phyloP scores from a whole-genome alignment of 2,797 vertebrate genomes.

The Rhinatrema bivittatum region DNA sequence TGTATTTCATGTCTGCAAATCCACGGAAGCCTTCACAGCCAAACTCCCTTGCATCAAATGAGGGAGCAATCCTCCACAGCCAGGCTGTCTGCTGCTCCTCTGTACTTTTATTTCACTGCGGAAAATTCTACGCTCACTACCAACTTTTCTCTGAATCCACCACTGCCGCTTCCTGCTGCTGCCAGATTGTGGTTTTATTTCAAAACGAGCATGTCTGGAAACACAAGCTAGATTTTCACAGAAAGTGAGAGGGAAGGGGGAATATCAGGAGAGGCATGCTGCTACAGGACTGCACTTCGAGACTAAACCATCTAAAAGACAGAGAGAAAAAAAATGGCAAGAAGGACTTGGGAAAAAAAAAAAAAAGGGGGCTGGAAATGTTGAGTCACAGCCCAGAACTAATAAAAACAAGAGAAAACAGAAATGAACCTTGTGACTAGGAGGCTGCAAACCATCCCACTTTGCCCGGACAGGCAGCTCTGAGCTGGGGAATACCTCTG shows the following conservation, averaged over 20 bases:
- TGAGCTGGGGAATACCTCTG: neutral
- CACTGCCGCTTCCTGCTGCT: too few species aligned
- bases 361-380: conserved; percentile 23
- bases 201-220: neutral
- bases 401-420: conserved; percentile 15
- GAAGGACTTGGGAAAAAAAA: conserved; percentile 23
- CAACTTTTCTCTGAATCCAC: too few species aligned
- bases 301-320: conserved; percentile 12
- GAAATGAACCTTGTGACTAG: neutral
- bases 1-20: conserved; percentile 46
- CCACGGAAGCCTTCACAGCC: too few species aligned
- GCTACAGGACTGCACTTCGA: conserved; percentile 6
- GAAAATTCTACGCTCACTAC: too few species aligned
- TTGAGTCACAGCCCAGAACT: conserved; percentile 23
- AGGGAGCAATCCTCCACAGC: too few species aligned
- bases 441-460: neutral
- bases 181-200: neutral
- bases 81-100: too few species aligned
- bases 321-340: conserved; percentile 9
- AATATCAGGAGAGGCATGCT: conserved; percentile 1
- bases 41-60: too few species aligned
- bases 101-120: too few species aligned
- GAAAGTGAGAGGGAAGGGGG: neutral
- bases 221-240: neutral
- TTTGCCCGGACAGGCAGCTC: neutral